Base-by-base conservation (phyloP, 1,140 invertebrate species). In the Drosophila elegans region DNA sequence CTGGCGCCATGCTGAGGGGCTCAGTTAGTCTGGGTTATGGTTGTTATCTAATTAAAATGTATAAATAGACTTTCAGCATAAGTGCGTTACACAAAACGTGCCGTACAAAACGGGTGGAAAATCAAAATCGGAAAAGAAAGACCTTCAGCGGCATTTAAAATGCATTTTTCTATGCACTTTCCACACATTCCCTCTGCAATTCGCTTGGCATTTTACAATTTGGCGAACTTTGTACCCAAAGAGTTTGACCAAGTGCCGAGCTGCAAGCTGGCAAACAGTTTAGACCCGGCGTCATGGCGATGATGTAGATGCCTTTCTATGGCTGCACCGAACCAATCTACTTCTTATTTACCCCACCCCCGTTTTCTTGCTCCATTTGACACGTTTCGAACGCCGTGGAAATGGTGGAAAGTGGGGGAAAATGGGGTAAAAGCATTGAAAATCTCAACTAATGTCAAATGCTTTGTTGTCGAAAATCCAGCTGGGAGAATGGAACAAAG, bases 361-460 rank as follows among this genome's bases (percentile, higher is more conserved):
- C 10, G 4, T 44, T 44, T 45, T 39, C 59, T 45, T 38, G 56
- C 51, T 48, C 41, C 61, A 62, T 76, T 68, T 78, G 63, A 89
- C 84, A 88, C 79, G 60, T 80, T 83, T 63, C 27, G 67, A 62
- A 32, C 72, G 68, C 54, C 13, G 52, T 39, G 46, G 21, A 21
- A 53, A 68, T 36, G 39, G 39, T 12, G 12, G 21, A 6, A 36
- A 34, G 21, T 5, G 2, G 11, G 11, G 29, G 55, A 12, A 25
- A 3, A 29, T 9, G 36, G 21, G 38, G 32, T 51, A 51, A 68
- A 53, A 74, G 57, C 84, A 80, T 89, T 88, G 80, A 69, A 83
- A 86, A 88, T 89, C 79, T 88, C 72, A 60, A 74, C 83, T 89
- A 89, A 88, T 88, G 83, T 77, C 80, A 73, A 89, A 80, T 67